phyloP scores from a whole-genome alignment of 2,113 vertebrate genomes.

The Cinclus mexicanus region DNA sequence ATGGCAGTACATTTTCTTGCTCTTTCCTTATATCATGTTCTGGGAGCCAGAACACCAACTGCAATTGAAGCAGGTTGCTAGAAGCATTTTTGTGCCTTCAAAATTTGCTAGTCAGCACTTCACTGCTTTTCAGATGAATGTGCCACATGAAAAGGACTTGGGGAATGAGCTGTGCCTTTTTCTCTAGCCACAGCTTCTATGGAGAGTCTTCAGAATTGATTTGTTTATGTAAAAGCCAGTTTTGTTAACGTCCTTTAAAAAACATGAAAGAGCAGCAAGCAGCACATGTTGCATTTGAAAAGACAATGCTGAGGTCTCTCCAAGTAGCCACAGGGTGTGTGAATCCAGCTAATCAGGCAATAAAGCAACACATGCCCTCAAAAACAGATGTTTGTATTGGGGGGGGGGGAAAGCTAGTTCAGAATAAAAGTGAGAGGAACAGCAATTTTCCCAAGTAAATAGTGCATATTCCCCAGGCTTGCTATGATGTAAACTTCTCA shows the following conservation, averaged over 20 bases:
- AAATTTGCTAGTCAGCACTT: not conserved
- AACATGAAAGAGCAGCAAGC: conserved; percentile 23
- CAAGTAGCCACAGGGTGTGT: conserved; percentile 26
- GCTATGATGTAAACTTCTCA: not conserved
- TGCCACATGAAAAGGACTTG: not conserved
- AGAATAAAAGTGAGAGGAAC: not conserved
- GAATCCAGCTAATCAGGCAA: conserved; percentile 17
- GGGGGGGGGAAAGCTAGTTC: not conserved
- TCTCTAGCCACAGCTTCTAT: not conserved
- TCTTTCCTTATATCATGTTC: not conserved
- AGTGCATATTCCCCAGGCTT: not conserved
- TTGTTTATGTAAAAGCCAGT: conserved; percentile 41
- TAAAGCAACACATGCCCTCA: not conserved
- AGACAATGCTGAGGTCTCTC: not conserved
- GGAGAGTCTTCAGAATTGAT: not conserved
- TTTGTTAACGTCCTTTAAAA: conserved; percentile 42
- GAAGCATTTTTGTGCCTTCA: not conserved
- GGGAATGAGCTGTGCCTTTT: not conserved
- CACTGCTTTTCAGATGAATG: not conserved
- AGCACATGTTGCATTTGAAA: not conserved
- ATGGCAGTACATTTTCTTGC: not conserved
- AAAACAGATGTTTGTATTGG: conserved; percentile 57
- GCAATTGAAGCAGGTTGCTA: not conserved
- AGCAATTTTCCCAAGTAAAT: conserved; percentile 1
- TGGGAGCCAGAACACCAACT: not conserved